Conservation (phyloP, 1,140 invertebrate genomes). For the Calliphora vicina region DNA sequence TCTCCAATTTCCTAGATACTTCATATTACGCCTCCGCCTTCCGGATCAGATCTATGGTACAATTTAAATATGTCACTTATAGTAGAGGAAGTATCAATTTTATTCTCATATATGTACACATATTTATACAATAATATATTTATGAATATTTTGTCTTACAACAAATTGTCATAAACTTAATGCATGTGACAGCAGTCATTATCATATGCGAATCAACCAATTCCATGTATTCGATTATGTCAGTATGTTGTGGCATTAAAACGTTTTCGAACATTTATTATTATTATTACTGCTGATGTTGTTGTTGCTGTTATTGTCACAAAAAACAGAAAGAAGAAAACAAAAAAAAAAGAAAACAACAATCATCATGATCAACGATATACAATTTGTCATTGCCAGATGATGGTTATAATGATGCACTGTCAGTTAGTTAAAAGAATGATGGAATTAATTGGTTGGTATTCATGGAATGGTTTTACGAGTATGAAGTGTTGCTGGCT, state of each 20-base stretch:
- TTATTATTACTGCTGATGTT: not conserved
- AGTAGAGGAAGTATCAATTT: not conserved
- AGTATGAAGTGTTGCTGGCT: not conserved
- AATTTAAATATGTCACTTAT: no score
- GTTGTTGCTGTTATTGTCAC: not conserved
- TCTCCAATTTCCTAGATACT: no score
- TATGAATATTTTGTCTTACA: no score
- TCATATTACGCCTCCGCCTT: no score
- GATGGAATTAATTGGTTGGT: not conserved
- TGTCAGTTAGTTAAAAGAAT: not conserved
- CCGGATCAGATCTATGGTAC: no score
- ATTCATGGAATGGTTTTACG: not conserved
- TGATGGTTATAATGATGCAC: not conserved
- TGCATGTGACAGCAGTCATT: not conserved
- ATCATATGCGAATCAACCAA: not conserved
- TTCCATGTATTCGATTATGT: not conserved
- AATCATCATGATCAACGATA: not conserved
- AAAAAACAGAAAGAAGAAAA: not conserved
- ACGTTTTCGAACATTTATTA: not conserved
- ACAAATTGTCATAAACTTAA: not conserved
- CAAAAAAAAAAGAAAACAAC: not conserved
- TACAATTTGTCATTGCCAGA: not conserved
- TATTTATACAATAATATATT: no score
- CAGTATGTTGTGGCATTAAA: not conserved
- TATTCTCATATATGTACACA: not conserved